phyloP scores from a whole-genome alignment of 1,140 invertebrate genomes.

The Camponotus vicinus region DNA sequence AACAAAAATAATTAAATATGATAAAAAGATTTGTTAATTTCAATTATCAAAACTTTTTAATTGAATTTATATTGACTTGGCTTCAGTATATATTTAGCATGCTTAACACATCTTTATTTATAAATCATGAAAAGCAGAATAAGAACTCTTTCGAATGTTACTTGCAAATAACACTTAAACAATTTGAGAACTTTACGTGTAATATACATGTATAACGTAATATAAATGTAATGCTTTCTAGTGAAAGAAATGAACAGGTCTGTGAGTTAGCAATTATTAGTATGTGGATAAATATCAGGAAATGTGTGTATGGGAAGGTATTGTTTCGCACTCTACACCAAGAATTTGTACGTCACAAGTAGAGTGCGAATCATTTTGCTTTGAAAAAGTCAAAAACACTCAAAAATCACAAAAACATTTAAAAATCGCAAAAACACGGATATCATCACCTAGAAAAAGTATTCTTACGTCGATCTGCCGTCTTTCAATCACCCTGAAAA shows the following conservation, averaged over 20 bases:
- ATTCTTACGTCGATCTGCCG: conserved; percentile 4
- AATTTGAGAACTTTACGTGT: neutral
- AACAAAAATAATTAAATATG: neutral
- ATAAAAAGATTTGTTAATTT: neutral
- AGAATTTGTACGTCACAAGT: neutral
- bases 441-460: conserved; percentile 16
- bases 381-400: neutral
- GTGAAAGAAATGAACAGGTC: conserved; percentile 6
- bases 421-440: conserved; percentile 19
- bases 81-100: neutral
- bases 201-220: neutral
- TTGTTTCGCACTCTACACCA: conserved; percentile 26
- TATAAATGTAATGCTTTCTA: neutral
- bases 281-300: neutral
- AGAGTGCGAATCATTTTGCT: neutral
- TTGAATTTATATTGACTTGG: neutral
- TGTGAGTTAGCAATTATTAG: conserved; percentile 42
- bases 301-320: neutral
- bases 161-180: neutral
- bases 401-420: conserved; percentile 30
- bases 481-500: conserved; percentile 10
- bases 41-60: neutral
- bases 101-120: neutral
- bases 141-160: neutral
- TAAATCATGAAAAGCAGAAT: neutral